Percentiles rank a stretch among this genome's conserved stretches.
phyloP scores from a whole-genome alignment of 2,888 invertebrate genomes.

The Ischnura elegans region DNA sequence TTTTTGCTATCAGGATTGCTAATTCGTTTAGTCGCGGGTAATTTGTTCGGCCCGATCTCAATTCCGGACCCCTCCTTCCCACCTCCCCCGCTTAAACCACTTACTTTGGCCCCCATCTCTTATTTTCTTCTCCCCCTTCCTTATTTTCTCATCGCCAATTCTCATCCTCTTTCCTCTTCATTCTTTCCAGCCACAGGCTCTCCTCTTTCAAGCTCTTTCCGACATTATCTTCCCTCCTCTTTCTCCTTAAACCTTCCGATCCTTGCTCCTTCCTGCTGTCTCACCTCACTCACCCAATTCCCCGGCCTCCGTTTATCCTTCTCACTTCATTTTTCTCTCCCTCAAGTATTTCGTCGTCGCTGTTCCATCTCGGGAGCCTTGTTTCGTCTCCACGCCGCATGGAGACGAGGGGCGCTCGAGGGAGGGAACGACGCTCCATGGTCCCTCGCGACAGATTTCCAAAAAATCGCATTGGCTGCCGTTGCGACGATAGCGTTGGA shows the following conservation, averaged over 20 bases:
- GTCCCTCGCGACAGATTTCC: background rate
- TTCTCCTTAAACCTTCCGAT: background rate
- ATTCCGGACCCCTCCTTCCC: background rate
- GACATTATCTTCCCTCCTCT: background rate
- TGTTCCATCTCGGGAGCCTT: background rate
- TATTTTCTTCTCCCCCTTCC: background rate
- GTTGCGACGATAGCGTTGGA: background rate
- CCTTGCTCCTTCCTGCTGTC: background rate
- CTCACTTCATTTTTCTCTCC: conserved; percentile 9
- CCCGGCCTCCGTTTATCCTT: background rate
- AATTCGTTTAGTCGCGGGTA: conserved; percentile 72
- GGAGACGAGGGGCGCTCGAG: background rate
- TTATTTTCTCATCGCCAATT: background rate
- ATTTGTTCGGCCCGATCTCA: conserved; percentile 70
- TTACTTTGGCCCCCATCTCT: conserved; percentile 33
- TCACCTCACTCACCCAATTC: background rate
- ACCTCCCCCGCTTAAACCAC: background rate
- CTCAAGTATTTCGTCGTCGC: conserved; percentile 21
- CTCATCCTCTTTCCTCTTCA: conserved; percentile 50
- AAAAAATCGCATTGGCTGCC: background rate
- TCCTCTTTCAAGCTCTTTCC: conserved; percentile 68
- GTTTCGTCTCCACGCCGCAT: background rate
- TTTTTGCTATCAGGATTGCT: conserved; percentile 70
- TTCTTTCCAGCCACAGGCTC: conserved; percentile 5
- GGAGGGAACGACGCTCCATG: background rate